Evolutionary conservation across 2,113 vertebrate genomes (phyloP).

Genomic region (Psilopogon haemacephalus): DNA sequence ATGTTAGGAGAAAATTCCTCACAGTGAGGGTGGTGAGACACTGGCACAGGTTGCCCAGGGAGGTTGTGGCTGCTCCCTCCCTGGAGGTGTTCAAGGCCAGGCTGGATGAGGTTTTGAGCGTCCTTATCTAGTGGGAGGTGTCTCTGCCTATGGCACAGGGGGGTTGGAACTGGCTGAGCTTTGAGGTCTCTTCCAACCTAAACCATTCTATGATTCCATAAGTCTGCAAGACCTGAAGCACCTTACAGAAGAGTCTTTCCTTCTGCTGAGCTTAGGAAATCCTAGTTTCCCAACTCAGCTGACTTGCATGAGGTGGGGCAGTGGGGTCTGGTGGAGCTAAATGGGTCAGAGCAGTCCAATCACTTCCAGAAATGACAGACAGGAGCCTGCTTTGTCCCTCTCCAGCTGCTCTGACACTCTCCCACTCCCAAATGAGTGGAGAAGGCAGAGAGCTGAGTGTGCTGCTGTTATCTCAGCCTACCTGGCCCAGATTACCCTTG

Average conservation of each 20-base stretch:
- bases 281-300: not conserved
- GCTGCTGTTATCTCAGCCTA: not conserved
- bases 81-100: too few species aligned
- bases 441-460: not conserved
- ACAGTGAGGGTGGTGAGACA: too few species aligned
- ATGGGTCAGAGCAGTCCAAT: not conserved
- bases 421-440: not conserved
- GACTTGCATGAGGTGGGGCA: not conserved
- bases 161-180: too few species aligned
- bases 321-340: not conserved
- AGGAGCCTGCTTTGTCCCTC: not conserved
- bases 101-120: too few species aligned
- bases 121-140: too few species aligned
- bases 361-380: not conserved
- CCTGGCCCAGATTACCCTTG: not conserved
- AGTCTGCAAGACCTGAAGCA: not conserved
- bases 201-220: too few species aligned
- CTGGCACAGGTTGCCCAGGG: too few species aligned
- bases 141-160: too few species aligned
- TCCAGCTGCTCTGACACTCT: not conserved
- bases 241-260: not conserved
- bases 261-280: not conserved
- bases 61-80: too few species aligned
- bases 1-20: too few species aligned
- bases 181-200: too few species aligned